These are phyloP conservation scores for Arbacia lixula DNA, from an alignment of 53 echinoderm and acorn worm genomes.

Conservation along the genomic window DNA sequence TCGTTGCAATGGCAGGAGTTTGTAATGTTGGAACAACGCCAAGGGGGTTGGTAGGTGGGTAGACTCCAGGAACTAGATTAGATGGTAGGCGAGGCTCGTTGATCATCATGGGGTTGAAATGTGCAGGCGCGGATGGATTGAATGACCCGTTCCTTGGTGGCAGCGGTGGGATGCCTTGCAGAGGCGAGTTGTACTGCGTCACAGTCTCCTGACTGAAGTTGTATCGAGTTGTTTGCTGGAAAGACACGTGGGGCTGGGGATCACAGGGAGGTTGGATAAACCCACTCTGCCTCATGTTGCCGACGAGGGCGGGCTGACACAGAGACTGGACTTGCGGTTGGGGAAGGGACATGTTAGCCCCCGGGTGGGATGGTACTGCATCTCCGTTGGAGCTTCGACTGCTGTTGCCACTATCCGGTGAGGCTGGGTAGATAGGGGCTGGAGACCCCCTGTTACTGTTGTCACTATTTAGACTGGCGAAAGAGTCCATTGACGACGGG, in stretches of 20 bases:
- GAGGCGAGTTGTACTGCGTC: neutral
- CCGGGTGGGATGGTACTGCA: slow-evolving; percentile 5
- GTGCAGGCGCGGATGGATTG: no score
- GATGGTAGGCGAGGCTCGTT: no score
- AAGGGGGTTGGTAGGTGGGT: neutral
- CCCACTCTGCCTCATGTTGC: neutral
- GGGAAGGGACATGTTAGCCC: neutral
- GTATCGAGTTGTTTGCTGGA: slow-evolving; percentile 26
- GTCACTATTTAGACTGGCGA: slow-evolving; percentile 22
- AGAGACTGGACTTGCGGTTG: neutral
- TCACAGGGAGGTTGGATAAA: neutral
- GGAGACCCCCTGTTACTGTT: slow-evolving; percentile 32
- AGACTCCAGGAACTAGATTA: neutral
- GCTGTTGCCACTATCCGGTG: slow-evolving; percentile 35
- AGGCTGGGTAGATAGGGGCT: neutral
- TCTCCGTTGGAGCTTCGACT: no score
- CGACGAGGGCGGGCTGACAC: neutral
- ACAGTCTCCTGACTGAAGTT: slow-evolving; percentile 12
- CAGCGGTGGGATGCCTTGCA: slow-evolving; percentile 2
- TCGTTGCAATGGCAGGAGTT: neutral
- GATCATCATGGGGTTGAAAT: no score
- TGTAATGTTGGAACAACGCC: neutral
- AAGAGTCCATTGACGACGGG: slow-evolving; percentile 31
- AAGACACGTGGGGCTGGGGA: neutral
- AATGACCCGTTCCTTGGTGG: neutral